These are phyloP conservation scores for Leptinotarsa peninsularis DNA, from an alignment of 2,888 invertebrate genomes.

Conservation along the genomic window DNA sequence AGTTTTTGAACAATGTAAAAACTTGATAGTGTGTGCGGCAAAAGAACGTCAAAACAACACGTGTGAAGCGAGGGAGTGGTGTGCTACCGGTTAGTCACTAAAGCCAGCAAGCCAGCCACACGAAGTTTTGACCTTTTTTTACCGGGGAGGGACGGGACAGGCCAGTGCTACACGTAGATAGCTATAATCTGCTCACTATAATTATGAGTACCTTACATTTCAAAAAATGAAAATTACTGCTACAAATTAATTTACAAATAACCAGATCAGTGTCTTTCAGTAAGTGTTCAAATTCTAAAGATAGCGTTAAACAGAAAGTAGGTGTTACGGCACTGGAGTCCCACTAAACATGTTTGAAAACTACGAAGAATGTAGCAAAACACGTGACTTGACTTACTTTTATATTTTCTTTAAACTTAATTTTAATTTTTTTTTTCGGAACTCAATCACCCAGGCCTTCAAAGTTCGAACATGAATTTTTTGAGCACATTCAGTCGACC, in stretches of 20 bases:
- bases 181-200: slow-evolving; percentile 37
- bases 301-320: background rate
- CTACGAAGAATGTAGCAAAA: background rate
- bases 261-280: slow-evolving; percentile 6
- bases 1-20: slow-evolving; percentile 27
- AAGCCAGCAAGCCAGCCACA: slow-evolving; percentile 68
- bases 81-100: slow-evolving; percentile 68
- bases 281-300: background rate
- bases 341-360: background rate
- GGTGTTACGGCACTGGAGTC: background rate
- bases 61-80: slow-evolving; percentile 64
- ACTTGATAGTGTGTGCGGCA: slow-evolving; percentile 64
- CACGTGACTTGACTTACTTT: too few species aligned
- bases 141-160: slow-evolving; percentile 67
- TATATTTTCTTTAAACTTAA: background rate
- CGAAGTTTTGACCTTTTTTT: slow-evolving; percentile 68
- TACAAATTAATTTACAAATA: slow-evolving; percentile 1
- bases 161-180: slow-evolving; percentile 73
- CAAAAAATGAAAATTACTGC: background rate
- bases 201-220: slow-evolving; percentile 18
- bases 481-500: background rate
- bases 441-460: too few species aligned
- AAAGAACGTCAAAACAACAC: slow-evolving; percentile 68
- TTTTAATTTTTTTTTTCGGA: background rate
- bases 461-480: too few species aligned